These are phyloP conservation scores for Pseudoips prasinana DNA, from an alignment of 2,888 invertebrate species.

Conservation along the genomic window DNA sequence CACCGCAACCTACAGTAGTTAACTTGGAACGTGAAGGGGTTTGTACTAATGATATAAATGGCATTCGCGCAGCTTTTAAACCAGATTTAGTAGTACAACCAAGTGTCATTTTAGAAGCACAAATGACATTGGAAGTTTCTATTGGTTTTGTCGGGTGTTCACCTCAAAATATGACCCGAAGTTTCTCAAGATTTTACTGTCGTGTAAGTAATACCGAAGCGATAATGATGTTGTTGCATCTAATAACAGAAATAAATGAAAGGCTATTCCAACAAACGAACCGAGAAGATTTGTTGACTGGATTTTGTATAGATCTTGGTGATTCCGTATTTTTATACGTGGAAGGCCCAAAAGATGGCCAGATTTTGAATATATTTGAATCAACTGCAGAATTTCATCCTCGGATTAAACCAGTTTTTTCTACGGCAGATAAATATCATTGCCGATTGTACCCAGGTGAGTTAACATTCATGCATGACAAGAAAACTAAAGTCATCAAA, in stretches of 20 bases:
- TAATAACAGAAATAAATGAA: conserved; percentile 53
- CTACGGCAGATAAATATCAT: conserved; percentile 50
- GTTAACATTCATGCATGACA: conserved; percentile 1
- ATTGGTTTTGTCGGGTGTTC: conserved; percentile 65
- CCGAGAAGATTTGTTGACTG: conserved; percentile 48
- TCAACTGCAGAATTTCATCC: conserved; percentile 53
- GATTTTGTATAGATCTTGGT: conserved; percentile 64
- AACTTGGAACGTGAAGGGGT: conserved; percentile 41
- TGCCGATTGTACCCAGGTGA: conserved; percentile 61
- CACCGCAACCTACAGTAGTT: conserved; percentile 37
- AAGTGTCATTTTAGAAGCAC: conserved; percentile 51
- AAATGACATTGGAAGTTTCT: conserved; percentile 65
- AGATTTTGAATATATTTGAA: conserved; percentile 59
- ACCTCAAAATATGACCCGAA: conserved; percentile 28
- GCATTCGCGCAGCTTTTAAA: conserved; percentile 35
- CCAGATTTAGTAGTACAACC: conserved; percentile 47
- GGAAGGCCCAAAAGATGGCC: conserved; percentile 61
- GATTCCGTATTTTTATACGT: conserved; percentile 51
- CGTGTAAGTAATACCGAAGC: conserved; percentile 38
- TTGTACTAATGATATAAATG: conserved; percentile 69
- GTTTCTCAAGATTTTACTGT: conserved; percentile 59
- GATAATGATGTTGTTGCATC: conserved; percentile 38
- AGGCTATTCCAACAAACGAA: conserved; percentile 20
- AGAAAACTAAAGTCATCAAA: no score
- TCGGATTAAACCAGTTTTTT: conserved; percentile 50